phyloP scores from a whole-genome alignment of 2,888 invertebrate species.

The Drosophila lutescens region DNA sequence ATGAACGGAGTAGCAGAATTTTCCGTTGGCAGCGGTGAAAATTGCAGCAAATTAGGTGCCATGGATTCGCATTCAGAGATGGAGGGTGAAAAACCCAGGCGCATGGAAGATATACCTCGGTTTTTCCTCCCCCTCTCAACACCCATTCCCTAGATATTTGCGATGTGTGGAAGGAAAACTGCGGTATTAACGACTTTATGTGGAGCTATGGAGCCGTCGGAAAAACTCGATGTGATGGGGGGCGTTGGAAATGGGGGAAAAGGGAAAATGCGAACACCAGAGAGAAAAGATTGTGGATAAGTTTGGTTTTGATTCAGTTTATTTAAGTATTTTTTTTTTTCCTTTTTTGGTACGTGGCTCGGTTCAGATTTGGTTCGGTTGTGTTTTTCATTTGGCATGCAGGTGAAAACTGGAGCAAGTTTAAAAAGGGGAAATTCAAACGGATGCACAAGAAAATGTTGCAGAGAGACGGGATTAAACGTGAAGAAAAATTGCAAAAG shows the following conservation, averaged over 20 bases:
- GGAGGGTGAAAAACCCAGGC: constrained; percentile 7
- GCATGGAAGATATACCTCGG: constrained; percentile 37
- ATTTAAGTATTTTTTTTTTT: constrained; percentile 27
- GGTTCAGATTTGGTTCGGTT: constrained; percentile 28
- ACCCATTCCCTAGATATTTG: constrained; percentile 17
- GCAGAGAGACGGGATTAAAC: not conserved
- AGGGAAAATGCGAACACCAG: constrained; percentile 6
- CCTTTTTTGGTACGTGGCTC: constrained; percentile 26
- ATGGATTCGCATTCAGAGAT: constrained; percentile 32
- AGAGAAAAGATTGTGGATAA: constrained; percentile 44
- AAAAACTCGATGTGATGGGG: constrained; percentile 27
- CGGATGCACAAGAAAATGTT: constrained; percentile 1
- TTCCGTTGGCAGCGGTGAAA: constrained; percentile 62
- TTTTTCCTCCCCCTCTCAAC: constrained; percentile 8
- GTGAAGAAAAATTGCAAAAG: not conserved
- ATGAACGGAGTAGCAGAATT: constrained; percentile 35
- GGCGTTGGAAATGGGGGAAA: not conserved
- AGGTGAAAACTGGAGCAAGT: constrained; percentile 65
- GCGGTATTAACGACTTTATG: constrained; percentile 69
- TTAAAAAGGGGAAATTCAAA: constrained; percentile 10
- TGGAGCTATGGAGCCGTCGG: constrained; percentile 19
- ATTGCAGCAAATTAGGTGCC: constrained; percentile 70
- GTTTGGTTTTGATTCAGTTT: constrained; percentile 44
- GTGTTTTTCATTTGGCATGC: constrained; percentile 25
- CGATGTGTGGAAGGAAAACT: constrained; percentile 44